Conservation (phyloP, 2,888 invertebrate genomes). For the Eristalis intricaria region DNA sequence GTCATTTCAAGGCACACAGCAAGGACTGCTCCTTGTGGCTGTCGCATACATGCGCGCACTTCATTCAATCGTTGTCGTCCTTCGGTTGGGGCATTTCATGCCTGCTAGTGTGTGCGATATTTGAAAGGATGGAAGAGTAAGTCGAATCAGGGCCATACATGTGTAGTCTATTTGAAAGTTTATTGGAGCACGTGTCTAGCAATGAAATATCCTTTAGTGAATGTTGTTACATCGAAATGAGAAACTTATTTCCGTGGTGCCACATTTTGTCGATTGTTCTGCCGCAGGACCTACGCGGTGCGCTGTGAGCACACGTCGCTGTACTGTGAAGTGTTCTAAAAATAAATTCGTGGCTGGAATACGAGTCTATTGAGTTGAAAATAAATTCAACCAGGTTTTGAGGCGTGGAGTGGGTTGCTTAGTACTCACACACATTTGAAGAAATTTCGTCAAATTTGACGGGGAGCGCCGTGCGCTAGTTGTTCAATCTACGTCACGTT, state of each 20-base stretch:
- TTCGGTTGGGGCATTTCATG: not conserved
- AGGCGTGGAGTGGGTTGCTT: not conserved
- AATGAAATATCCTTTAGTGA: constrained; percentile 39
- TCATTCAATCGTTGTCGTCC: not conserved
- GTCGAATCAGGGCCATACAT: constrained; percentile 13
- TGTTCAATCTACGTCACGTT: not conserved
- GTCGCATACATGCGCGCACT: not conserved
- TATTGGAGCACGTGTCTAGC: constrained; percentile 46
- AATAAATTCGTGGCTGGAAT: constrained; percentile 1
- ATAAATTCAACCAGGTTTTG: not conserved
- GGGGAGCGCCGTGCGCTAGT: not conserved
- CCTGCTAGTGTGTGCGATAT: not conserved
- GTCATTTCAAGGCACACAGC: constrained; percentile 14
- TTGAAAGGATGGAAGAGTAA: not conserved
- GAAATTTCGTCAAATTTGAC: not conserved
- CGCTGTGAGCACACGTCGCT: not conserved
- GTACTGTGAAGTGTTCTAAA: not conserved
- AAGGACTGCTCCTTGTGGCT: constrained; percentile 1
- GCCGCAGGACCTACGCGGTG: not conserved
- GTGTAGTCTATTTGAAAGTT: constrained; percentile 29
- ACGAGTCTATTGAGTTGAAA: not conserved
- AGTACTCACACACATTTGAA: not conserved
- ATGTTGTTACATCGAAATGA: constrained; percentile 36
- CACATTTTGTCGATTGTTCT: constrained; percentile 30
- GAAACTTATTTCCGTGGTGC: not conserved